A percentile compares a stretch with the other conserved stretches of the same genome.
Evolutionary conservation across 2,888 invertebrate species (phyloP).

Genomic region (Lycaena phlaeas): DNA sequence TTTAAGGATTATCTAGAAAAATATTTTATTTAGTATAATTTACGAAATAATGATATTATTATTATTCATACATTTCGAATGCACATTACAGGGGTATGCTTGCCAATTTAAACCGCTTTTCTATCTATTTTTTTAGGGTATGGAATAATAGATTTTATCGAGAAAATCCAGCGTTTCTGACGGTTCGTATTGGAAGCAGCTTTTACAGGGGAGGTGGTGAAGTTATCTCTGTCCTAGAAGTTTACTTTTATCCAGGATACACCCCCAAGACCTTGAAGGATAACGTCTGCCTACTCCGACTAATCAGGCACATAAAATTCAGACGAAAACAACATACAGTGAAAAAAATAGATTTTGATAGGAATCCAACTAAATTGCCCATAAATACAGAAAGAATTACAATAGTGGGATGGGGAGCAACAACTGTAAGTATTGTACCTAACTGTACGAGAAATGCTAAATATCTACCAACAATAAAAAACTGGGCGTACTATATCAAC

Average conservation of each 20-base stretch:
- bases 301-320: conserved; percentile 29
- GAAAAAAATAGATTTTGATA: conserved; percentile 45
- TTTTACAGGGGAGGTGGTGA: conserved; percentile 42
- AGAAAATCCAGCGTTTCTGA: conserved; percentile 46
- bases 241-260: conserved; percentile 50
- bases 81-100: no score
- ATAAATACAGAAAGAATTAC: conserved; percentile 34
- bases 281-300: conserved; percentile 44
- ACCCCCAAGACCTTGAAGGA: conserved; percentile 38
- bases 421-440: conserved; percentile 25
- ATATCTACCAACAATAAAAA: no score
- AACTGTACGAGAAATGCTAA: no score
- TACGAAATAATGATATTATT: no score
- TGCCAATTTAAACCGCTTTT: background rate
- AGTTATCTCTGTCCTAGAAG: conserved; percentile 35
- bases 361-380: conserved; percentile 24
- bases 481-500: no score
- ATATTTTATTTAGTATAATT: no score
- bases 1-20: no score
- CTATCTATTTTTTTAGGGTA: conserved; percentile 29
- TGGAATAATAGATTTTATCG: conserved; percentile 55
- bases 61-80: no score
- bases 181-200: conserved; percentile 47
- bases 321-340: conserved; percentile 25
- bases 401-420: conserved; percentile 53